Conservation (phyloP, 1,140 invertebrate genomes). For the Zaprionus kolodkinae region DNA sequence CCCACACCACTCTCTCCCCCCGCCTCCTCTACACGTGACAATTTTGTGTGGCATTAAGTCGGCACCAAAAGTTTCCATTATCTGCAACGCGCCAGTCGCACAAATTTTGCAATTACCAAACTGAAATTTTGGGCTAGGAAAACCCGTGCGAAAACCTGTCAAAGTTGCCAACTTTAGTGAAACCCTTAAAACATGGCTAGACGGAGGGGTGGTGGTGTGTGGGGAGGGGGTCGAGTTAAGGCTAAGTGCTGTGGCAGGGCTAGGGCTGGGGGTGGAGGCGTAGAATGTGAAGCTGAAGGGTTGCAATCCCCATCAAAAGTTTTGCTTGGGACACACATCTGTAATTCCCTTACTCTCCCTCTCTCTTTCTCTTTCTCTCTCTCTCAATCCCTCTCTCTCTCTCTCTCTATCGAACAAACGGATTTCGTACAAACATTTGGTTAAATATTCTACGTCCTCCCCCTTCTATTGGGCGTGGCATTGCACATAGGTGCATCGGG, state of each 20-base stretch:
- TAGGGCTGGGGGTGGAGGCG: not conserved
- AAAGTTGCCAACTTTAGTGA: constrained; percentile 46
- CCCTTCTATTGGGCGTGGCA: constrained; percentile 21
- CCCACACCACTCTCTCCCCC: not conserved
- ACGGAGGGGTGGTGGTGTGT: too few species aligned
- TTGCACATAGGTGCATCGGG: constrained; percentile 50
- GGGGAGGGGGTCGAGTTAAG: constrained; percentile 6
- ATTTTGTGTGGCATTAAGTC: constrained; percentile 67
- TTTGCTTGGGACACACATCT: constrained; percentile 35
- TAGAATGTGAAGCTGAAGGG: not conserved
- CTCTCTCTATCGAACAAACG: constrained; percentile 52
- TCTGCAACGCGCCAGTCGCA: constrained; percentile 71
- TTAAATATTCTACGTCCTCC: constrained; percentile 27
- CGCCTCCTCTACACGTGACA: constrained; percentile 20
- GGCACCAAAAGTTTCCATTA: constrained; percentile 70
- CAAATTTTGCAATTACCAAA: constrained; percentile 73
- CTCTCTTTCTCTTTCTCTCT: not conserved
- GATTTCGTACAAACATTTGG: constrained; percentile 66
- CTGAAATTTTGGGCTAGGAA: constrained; percentile 45
- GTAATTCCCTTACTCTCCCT: constrained; percentile 4
- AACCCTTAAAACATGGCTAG: not conserved
- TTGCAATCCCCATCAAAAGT: constrained; percentile 19
- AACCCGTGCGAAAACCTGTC: constrained; percentile 30
- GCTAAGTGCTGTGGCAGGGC: not conserved
- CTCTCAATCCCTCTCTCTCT: not conserved